Conservation (phyloP, 2,113 vertebrate genomes). For the Nansenia antarctica region DNA sequence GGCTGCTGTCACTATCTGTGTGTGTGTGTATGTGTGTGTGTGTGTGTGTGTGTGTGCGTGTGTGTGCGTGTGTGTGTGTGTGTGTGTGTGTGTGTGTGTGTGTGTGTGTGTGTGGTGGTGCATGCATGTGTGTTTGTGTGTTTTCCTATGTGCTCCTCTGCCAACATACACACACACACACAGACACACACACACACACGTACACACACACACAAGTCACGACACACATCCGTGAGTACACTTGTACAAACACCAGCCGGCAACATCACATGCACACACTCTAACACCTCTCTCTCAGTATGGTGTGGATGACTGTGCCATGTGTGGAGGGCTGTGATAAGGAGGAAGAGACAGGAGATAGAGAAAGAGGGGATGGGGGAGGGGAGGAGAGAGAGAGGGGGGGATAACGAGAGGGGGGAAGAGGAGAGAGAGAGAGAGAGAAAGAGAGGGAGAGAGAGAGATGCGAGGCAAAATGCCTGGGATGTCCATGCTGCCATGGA, state of each 20-base stretch:
- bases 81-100: background rate
- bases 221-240: background rate
- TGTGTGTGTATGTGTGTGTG: constrained; percentile 30
- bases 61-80: constrained; percentile 3
- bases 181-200: background rate
- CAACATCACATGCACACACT: constrained; percentile 3
- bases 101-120: too few species aligned
- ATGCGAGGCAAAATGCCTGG: background rate
- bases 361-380: background rate
- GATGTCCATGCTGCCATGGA: background rate
- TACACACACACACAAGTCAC: background rate
- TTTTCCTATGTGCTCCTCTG: background rate
- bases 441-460: background rate
- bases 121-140: constrained; percentile 33
- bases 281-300: constrained; percentile 11
- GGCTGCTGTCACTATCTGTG: constrained; percentile 47
- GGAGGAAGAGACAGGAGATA: background rate
- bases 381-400: too few species aligned
- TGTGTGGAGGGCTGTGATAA: constrained; percentile 48
- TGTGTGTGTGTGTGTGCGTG: constrained; percentile 41
- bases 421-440: background rate
- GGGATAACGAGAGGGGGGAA: background rate
- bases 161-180: constrained; percentile 10
- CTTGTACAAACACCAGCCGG: background rate
- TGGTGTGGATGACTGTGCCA: constrained; percentile 21